Percentiles rank a stretch among this genome's conserved stretches.
phyloP scores from a whole-genome alignment of 2,113 vertebrate species.

The Xenopus borealis region DNA sequence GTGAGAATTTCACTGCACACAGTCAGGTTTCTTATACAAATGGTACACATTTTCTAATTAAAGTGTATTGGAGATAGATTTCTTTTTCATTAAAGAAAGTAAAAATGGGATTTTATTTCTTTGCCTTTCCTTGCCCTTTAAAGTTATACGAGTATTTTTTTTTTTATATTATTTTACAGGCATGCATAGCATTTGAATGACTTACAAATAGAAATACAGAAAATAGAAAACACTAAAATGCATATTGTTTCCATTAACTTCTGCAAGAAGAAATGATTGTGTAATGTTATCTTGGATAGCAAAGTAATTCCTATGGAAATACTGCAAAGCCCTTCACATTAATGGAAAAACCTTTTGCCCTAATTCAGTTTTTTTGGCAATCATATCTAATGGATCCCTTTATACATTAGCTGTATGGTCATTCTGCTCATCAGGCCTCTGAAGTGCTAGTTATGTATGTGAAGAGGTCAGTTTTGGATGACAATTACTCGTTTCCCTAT shows the following conservation, averaged over 20 bases:
- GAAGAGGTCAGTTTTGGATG: slow-evolving; percentile 37
- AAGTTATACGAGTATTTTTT: no score
- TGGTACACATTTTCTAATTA: no score
- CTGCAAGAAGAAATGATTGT: slow-evolving; percentile 25
- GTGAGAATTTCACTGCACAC: no score
- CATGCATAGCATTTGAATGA: not conserved
- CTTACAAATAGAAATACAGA: not conserved
- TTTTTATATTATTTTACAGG: not conserved
- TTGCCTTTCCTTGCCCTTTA: no score
- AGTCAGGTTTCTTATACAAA: no score
- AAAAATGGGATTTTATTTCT: no score
- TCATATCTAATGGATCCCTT: slow-evolving; percentile 37
- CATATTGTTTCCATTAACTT: slow-evolving; percentile 21
- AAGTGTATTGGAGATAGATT: no score
- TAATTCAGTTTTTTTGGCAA: slow-evolving; percentile 39
- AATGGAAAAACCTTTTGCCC: slow-evolving; percentile 33
- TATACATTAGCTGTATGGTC: slow-evolving; percentile 33
- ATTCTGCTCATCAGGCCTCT: slow-evolving; percentile 29
- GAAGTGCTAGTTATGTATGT: slow-evolving; percentile 39
- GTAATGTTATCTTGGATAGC: slow-evolving; percentile 12
- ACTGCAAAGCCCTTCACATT: slow-evolving; percentile 26
- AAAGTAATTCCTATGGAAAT: slow-evolving; percentile 8
- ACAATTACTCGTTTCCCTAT: slow-evolving; percentile 34
- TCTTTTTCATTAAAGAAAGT: no score
- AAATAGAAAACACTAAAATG: not conserved